phyloP scores from a whole-genome alignment of 2,888 invertebrate genomes.

The Pristionchus mayeri region DNA sequence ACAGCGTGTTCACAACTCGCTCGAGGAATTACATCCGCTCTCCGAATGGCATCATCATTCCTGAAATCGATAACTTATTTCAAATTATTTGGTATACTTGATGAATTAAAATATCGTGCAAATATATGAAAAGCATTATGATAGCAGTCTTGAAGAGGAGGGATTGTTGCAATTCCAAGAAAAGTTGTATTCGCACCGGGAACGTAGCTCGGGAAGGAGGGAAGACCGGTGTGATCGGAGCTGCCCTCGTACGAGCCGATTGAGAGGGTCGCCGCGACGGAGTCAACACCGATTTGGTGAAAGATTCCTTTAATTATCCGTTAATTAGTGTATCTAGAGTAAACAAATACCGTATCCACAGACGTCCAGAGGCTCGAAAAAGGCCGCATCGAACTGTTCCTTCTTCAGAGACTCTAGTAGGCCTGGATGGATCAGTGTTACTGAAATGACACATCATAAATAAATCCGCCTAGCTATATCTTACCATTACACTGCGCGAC shows the following conservation, averaged over 20 bases:
- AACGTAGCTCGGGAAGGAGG: slow-evolving; percentile 43
- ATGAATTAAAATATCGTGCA: no score
- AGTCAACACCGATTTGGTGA: slow-evolving; percentile 1
- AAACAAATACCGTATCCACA: slow-evolving; percentile 47
- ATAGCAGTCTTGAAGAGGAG: no score
- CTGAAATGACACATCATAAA: no score
- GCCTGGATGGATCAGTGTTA: slow-evolving; percentile 13
- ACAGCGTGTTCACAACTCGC: background rate
- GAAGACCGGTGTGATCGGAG: slow-evolving; percentile 35
- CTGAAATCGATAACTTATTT: no score
- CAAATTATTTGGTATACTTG: no score
- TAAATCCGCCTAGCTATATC: no score
- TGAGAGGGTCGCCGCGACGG: slow-evolving; percentile 1
- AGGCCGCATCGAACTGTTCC: slow-evolving; percentile 26
- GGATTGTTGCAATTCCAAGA: no score
- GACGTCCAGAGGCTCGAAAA: slow-evolving; percentile 40
- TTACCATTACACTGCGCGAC: slow-evolving; percentile 4
- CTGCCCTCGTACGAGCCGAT: slow-evolving; percentile 15
- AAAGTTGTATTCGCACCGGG: no score
- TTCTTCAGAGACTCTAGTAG: background rate
- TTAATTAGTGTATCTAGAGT: background rate
- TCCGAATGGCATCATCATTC: background rate
- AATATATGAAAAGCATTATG: no score
- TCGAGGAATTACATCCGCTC: slow-evolving; percentile 44
- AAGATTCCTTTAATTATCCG: background rate